phyloP scores from a whole-genome alignment of 2,113 vertebrate genomes.

The Centropristis striata region DNA sequence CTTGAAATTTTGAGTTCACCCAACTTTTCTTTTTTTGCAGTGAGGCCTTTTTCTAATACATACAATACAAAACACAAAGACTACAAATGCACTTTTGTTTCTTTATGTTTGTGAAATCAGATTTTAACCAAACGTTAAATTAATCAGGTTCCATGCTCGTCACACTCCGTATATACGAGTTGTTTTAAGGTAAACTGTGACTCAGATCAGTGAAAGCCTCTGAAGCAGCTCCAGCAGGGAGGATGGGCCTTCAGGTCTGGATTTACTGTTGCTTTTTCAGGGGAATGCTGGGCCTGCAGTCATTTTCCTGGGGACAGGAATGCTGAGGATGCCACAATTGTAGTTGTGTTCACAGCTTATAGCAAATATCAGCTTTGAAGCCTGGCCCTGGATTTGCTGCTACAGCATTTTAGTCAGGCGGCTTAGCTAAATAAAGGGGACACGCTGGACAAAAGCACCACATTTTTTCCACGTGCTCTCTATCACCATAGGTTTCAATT shows the following conservation, averaged over 20 bases:
- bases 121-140: background rate
- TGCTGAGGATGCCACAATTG: background rate
- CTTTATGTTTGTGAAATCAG: too few species aligned
- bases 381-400: background rate
- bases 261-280: background rate
- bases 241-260: background rate
- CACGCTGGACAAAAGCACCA: too few species aligned
- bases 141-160: background rate
- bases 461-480: too few species aligned
- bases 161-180: background rate
- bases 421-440: too few species aligned
- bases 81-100: background rate
- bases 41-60: too few species aligned
- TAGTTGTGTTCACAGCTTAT: background rate
- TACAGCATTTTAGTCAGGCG: too few species aligned
- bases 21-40: too few species aligned
- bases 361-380: background rate
- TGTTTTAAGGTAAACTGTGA: background rate
- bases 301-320: background rate
- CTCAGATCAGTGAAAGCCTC: slow-evolving; percentile 30
- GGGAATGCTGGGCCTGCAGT: background rate
- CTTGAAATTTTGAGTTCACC: too few species aligned
- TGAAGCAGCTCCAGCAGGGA: slow-evolving; percentile 21
- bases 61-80: background rate
- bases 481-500: too few species aligned